A percentile compares a stretch with the other conserved stretches of the same genome.
phyloP scores from a whole-genome alignment of 1,140 invertebrate species.

The Piezodorus guildinii region DNA sequence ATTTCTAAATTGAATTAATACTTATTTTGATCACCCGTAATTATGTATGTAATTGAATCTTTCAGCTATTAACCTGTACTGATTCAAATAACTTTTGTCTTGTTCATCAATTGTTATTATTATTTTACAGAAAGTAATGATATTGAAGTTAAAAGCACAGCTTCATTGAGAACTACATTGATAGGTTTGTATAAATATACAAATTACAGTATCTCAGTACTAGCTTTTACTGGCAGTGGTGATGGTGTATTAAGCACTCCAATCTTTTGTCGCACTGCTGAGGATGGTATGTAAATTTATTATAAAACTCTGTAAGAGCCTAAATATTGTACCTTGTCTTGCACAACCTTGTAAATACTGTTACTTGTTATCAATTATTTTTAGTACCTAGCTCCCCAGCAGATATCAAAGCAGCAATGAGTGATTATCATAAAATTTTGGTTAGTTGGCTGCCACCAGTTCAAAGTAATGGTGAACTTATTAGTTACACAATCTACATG shows the following conservation, averaged over 20 bases:
- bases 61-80: no score
- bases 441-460: conserved; percentile 75
- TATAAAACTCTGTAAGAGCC: no score
- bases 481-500: conserved; percentile 72
- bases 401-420: conserved; percentile 77
- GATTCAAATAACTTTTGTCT: no score
- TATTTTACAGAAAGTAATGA: conserved; percentile 29
- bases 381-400: conserved; percentile 72
- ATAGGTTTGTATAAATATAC: conserved; percentile 57
- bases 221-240: conserved; percentile 69
- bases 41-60: no score
- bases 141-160: conserved; percentile 46
- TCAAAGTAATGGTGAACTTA: conserved; percentile 60
- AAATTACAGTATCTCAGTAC: conserved; percentile 70
- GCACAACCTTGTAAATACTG: no score
- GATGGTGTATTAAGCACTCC: conserved; percentile 60
- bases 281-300: conserved; percentile 47
- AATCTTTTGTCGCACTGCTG: conserved; percentile 61
- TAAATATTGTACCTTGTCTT: no score
- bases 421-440: conserved; percentile 68
- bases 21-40: no score
- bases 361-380: conserved; percentile 24
- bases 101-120: no score
- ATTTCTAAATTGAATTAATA: no score
- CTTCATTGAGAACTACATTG: conserved; percentile 53